phyloP scores from a whole-genome alignment of 2,113 vertebrate species.

The Riparia riparia region DNA sequence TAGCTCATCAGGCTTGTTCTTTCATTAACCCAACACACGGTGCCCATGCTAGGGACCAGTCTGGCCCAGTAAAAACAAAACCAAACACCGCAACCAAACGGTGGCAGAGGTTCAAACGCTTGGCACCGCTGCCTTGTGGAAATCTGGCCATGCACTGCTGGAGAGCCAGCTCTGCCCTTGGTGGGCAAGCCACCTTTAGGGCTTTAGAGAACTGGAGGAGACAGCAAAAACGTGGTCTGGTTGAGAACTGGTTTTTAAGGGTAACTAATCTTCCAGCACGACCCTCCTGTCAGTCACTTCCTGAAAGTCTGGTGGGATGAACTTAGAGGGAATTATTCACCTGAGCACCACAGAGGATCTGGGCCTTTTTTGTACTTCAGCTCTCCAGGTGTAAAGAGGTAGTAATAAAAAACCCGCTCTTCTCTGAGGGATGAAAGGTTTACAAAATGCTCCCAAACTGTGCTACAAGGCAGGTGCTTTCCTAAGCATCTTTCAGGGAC shows the following conservation, averaged over 20 bases:
- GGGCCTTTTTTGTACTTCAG: background rate
- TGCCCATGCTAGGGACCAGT: too few species aligned
- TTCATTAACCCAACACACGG: background rate
- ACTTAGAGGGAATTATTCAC: background rate
- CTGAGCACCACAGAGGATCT: background rate
- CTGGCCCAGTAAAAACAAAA: background rate
- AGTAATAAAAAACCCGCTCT: background rate
- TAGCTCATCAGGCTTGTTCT: background rate
- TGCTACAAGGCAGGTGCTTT: background rate
- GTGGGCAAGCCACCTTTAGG: background rate
- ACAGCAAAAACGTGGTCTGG: background rate
- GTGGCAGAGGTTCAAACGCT: background rate
- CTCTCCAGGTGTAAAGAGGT: background rate
- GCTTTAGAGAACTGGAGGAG: background rate
- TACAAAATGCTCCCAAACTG: background rate
- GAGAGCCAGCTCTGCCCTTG: background rate
- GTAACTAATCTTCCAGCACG: background rate
- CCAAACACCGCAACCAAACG: background rate
- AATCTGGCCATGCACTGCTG: background rate
- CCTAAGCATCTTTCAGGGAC: background rate
- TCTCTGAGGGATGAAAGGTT: background rate
- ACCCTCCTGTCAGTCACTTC: background rate
- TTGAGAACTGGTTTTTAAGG: background rate
- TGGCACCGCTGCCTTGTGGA: background rate
- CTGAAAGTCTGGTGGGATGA: background rate